Evolutionary conservation across 2,888 invertebrate species (phyloP).

Genomic region (Hydrotaea cyrtoneurina): DNA sequence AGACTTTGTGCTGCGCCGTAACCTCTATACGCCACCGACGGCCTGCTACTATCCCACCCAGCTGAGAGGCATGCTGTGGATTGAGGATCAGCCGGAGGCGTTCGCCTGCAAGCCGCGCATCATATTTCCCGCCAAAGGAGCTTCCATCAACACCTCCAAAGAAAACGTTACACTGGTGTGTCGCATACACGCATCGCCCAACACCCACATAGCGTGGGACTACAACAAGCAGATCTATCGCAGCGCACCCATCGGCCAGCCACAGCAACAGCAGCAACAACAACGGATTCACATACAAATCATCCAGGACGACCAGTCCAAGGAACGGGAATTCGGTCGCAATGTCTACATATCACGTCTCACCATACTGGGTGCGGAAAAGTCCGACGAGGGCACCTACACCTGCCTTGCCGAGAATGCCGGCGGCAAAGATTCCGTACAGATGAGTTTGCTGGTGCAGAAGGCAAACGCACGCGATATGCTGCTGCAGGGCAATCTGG

Average conservation of each 20-base stretch:
- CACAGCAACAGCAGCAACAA: slow-evolving; percentile 50
- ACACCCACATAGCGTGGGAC: slow-evolving; percentile 88
- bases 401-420: slow-evolving; percentile 90
- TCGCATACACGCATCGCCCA: slow-evolving; percentile 88
- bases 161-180: slow-evolving; percentile 88
- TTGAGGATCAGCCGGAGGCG: slow-evolving; percentile 84
- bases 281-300: slow-evolving; percentile 75
- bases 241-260: slow-evolving; percentile 12
- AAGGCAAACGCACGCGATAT: slow-evolving; percentile 73
- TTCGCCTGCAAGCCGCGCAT: slow-evolving; percentile 92
- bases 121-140: slow-evolving; percentile 83
- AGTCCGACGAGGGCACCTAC: slow-evolving; percentile 87
- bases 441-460: slow-evolving; percentile 81
- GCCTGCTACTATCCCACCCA: slow-evolving; percentile 87
- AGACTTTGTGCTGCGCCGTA: slow-evolving; percentile 87
- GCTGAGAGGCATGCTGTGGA: slow-evolving; percentile 88
- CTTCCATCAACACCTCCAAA: slow-evolving; percentile 84
- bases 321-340: slow-evolving; percentile 75
- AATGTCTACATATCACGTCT: slow-evolving; percentile 80
- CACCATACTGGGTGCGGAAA: slow-evolving; percentile 85
- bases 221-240: slow-evolving; percentile 82
- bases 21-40: slow-evolving; percentile 89
- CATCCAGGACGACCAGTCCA: slow-evolving; percentile 77
- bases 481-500: slow-evolving; percentile 75
- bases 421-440: slow-evolving; percentile 89